Percentiles rank a stretch among this genome's conserved stretches.
Conservation (phyloP, 2,797 vertebrate genomes). For the Pseudochromis fuscus region DNA sequence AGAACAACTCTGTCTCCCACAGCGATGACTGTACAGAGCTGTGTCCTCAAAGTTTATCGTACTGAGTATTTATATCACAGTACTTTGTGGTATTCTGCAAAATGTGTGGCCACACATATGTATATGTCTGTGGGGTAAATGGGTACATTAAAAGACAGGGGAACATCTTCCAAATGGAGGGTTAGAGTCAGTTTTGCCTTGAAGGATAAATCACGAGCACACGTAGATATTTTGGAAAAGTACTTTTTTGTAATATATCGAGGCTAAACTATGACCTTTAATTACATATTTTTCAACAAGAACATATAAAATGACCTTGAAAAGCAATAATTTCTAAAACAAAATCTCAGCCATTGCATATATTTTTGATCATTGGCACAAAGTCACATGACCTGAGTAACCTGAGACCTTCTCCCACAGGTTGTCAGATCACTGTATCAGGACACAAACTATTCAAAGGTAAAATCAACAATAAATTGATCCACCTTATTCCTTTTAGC, state of each 20-base stretch:
- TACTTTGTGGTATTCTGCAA: slow-evolving; percentile 5
- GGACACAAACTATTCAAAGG: no score
- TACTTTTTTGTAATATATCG: no score
- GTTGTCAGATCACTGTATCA: no score
- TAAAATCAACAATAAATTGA: background rate
- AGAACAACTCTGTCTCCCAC: slow-evolving; percentile 25
- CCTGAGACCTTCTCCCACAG: no score
- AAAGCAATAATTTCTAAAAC: no score
- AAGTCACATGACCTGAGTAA: no score
- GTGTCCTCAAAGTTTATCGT: slow-evolving; percentile 31
- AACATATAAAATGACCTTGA: no score
- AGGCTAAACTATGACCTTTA: no score
- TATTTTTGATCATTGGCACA: no score
- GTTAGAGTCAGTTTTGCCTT: background rate
- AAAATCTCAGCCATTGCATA: no score
- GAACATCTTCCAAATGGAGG: background rate
- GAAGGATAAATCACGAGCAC: background rate
- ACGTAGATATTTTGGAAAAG: no score
- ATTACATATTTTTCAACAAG: no score
- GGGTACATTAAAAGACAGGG: background rate
- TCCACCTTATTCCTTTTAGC: background rate
- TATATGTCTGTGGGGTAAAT: background rate
- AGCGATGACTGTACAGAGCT: slow-evolving; percentile 28
- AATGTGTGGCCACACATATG: background rate
- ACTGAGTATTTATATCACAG: background rate